Conservation (phyloP, 2,888 invertebrate species). For the Orthosia cruda region DNA sequence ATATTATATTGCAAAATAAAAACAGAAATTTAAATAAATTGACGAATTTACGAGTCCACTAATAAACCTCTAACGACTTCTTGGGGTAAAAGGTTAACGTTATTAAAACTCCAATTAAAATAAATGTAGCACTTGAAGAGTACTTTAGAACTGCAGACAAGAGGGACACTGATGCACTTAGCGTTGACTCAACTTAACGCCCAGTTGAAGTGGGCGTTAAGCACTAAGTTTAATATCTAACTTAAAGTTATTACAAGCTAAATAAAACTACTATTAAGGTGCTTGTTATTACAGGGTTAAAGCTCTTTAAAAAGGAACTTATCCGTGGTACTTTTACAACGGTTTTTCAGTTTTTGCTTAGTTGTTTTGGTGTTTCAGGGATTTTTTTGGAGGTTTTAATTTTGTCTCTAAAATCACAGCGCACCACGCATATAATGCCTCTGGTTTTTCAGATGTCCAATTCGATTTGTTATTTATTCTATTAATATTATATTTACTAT, state of each 20-base stretch:
- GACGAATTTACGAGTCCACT: neutral
- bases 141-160: neutral
- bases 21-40: neutral
- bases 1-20: too few relatives aligned
- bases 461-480: too few relatives aligned
- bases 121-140: neutral
- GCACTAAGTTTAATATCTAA: constrained; percentile 26
- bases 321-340: too few relatives aligned
- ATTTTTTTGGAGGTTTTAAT: too few relatives aligned
- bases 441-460: too few relatives aligned
- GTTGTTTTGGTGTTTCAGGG: too few relatives aligned
- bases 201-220: constrained; percentile 8
- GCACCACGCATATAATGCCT: too few relatives aligned
- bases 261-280: neutral
- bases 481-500: too few relatives aligned
- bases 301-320: neutral
- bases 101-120: constrained; percentile 11
- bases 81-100: neutral
- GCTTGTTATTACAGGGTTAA: neutral
- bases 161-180: constrained; percentile 32
- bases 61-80: neutral
- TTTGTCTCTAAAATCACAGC: too few relatives aligned
- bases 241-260: constrained; percentile 7
- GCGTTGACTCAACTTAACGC: constrained; percentile 10
- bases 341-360: too few relatives aligned